phyloP scores from a whole-genome alignment of 2,797 vertebrate species.

The Chrysocyon brachyurus region DNA sequence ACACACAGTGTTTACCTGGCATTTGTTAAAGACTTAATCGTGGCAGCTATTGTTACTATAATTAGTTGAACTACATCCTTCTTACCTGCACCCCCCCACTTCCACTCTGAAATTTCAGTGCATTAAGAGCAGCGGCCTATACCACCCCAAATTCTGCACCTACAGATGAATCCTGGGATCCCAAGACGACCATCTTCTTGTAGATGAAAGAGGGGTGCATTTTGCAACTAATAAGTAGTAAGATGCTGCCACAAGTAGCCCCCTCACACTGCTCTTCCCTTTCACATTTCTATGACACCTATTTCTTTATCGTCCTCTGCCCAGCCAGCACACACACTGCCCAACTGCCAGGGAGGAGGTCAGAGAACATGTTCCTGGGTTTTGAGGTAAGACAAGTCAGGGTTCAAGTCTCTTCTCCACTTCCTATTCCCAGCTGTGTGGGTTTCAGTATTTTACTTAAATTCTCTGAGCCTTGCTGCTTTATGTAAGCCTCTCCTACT shows the following conservation, averaged over 20 bases:
- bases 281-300: neutral
- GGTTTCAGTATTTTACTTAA: neutral
- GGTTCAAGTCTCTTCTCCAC: neutral
- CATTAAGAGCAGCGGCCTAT: neutral
- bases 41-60: neutral
- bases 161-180: neutral
- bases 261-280: neutral
- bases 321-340: neutral
- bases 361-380: neutral
- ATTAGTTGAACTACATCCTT: neutral
- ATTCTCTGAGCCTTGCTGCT: neutral
- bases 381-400: neutral
- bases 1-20: neutral
- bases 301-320: neutral
- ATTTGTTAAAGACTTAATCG: neutral
- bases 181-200: neutral
- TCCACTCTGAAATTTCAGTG: neutral
- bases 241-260: accelerated
- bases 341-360: neutral
- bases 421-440: neutral
- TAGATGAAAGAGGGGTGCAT: neutral
- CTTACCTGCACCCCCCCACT: neutral
- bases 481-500: neutral
- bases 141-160: neutral
- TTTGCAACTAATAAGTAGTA: neutral